Evolutionary conservation across 2,888 invertebrate genomes (phyloP).

Genomic region (Morpho deidamia): DNA sequence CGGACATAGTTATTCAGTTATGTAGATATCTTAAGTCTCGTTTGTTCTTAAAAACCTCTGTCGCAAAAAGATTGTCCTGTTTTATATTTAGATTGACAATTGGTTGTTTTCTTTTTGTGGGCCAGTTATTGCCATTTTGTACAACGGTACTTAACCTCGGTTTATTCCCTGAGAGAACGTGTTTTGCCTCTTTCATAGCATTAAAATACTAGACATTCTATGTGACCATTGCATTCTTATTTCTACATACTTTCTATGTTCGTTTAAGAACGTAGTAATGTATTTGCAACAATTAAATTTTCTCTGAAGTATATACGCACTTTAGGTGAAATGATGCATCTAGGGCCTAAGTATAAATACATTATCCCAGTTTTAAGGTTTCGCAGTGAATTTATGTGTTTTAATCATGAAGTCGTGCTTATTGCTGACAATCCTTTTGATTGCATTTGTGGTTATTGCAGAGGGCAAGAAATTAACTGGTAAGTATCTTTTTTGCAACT

Average conservation of each 20-base stretch:
- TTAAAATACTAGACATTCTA: not conserved
- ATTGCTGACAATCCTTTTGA: not conserved
- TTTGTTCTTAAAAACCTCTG: no score
- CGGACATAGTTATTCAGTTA: no score
- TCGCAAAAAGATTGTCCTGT: no score
- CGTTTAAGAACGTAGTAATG: not conserved
- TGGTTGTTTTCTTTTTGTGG: no score
- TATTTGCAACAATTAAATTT: not conserved
- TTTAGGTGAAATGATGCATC: not conserved
- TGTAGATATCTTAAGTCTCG: no score
- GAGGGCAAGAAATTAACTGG: not conserved
- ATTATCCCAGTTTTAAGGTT: not conserved
- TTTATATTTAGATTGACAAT: no score
- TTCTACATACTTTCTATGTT: not conserved
- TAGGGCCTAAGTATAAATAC: not conserved
- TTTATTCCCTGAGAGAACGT: not conserved
- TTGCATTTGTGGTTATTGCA: not conserved
- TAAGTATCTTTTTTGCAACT: constrained; percentile 3
- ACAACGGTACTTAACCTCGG: not conserved
- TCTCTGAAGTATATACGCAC: no score
- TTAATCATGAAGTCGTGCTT: not conserved
- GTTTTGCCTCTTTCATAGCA: no score
- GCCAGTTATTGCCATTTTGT: no score
- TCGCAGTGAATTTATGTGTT: not conserved
- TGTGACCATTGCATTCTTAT: not conserved